Conservation (phyloP, 2,113 vertebrate genomes). For the Sceloporus tristichus region DNA sequence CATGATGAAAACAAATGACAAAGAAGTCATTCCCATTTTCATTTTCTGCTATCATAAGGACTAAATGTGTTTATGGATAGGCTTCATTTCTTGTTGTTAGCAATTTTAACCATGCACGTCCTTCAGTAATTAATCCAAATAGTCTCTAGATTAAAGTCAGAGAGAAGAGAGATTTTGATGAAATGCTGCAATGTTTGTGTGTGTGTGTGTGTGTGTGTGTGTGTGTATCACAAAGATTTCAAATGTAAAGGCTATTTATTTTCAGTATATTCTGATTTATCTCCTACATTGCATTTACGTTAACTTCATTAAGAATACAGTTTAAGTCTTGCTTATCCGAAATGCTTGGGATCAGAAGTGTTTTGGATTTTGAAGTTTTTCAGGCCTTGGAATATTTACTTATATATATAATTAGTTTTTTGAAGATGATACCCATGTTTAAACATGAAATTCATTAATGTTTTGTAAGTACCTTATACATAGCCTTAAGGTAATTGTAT, state of each 20-base stretch:
- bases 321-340: too few relatives aligned
- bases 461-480: too few relatives aligned
- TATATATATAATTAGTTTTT: too few relatives aligned
- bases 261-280: neutral
- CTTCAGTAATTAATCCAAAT: slow-evolving; percentile 15
- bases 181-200: neutral
- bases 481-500: too few relatives aligned
- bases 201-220: neutral
- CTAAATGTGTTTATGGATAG: slow-evolving; percentile 7
- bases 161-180: neutral
- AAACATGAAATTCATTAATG: too few relatives aligned
- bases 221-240: neutral
- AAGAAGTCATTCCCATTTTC: neutral
- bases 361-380: too few relatives aligned
- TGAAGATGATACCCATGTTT: too few relatives aligned
- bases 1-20: slow-evolving; percentile 2
- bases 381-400: too few relatives aligned
- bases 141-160: neutral
- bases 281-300: neutral
- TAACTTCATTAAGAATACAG: neutral
- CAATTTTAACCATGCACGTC: neutral
- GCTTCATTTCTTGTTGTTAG: neutral
- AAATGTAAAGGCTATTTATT: neutral
- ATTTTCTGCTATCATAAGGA: slow-evolving; percentile 9
- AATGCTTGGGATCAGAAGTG: too few relatives aligned